Conservation (phyloP, 2,113 vertebrate genomes). For the Stercorarius parasiticus region DNA sequence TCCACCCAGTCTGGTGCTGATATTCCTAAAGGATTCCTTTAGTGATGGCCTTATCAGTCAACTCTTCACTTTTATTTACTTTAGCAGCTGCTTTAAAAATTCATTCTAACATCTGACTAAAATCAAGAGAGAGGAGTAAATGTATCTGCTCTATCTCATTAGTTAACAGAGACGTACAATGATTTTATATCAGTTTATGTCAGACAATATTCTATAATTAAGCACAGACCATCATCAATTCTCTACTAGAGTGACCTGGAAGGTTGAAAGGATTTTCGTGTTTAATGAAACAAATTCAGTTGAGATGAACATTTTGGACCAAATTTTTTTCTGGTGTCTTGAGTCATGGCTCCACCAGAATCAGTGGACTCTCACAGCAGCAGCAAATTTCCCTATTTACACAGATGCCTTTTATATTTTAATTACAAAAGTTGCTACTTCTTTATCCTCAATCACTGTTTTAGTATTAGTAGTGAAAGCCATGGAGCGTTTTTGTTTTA, state of each 20-base stretch:
- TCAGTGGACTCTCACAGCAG: neutral
- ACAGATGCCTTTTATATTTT: neutral
- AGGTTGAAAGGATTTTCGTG: constrained; percentile 71
- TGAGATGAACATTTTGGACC: neutral
- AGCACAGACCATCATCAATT: constrained; percentile 48
- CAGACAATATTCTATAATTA: constrained; percentile 80
- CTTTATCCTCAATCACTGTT: neutral
- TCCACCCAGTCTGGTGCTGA: neutral
- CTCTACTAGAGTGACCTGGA: neutral
- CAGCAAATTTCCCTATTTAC: neutral
- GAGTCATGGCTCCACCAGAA: neutral
- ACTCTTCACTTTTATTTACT: constrained; percentile 74
- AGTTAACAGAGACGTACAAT: constrained; percentile 76
- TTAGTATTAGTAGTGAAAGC: neutral
- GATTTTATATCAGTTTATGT: constrained; percentile 80
- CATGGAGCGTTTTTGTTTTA: neutral
- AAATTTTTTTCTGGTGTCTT: neutral
- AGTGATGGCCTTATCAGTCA: constrained; percentile 69
- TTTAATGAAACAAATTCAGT: constrained; percentile 50
- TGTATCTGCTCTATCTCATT: constrained; percentile 77
- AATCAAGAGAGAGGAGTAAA: constrained; percentile 45
- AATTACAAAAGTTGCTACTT: neutral
- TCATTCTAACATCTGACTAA: constrained; percentile 59
- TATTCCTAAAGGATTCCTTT: constrained; percentile 59
- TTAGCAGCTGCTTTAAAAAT: constrained; percentile 66